phyloP scores from a whole-genome alignment of 2,888 invertebrate species.

The Apodemia mormo region DNA sequence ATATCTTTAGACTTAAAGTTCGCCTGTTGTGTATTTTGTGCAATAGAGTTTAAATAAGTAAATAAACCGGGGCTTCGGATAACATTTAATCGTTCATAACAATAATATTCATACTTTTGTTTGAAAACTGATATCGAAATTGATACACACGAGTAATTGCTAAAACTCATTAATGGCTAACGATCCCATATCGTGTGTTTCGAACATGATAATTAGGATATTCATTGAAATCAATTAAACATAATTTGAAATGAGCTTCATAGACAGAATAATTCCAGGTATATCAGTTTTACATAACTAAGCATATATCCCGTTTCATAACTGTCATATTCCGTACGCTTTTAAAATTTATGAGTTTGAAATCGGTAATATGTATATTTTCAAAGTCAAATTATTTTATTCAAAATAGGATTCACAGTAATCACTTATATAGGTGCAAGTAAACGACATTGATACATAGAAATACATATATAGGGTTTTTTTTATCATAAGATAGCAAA shows the following conservation, averaged over 20 bases:
- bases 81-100: neutral
- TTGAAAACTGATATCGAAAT: neutral
- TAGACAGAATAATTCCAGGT: neutral
- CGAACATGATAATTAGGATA: neutral
- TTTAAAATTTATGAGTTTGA: neutral
- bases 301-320: neutral
- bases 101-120: neutral
- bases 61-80: neutral
- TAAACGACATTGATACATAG: no score
- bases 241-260: slow-evolving; percentile 10
- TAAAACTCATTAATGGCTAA: slow-evolving; percentile 1
- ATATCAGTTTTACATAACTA: neutral
- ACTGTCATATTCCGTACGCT: neutral
- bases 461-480: no score
- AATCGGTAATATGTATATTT: no score
- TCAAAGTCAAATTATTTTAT: no score
- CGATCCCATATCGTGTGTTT: neutral
- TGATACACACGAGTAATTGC: slow-evolving; percentile 1
- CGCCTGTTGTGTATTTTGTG: no score
- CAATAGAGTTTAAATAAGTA: no score
- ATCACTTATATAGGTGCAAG: no score
- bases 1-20: no score
- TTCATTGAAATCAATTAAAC: neutral
- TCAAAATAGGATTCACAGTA: no score
- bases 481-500: no score